Conservation (phyloP, 2,888 invertebrate genomes). For the Yponomeuta sedellus region DNA sequence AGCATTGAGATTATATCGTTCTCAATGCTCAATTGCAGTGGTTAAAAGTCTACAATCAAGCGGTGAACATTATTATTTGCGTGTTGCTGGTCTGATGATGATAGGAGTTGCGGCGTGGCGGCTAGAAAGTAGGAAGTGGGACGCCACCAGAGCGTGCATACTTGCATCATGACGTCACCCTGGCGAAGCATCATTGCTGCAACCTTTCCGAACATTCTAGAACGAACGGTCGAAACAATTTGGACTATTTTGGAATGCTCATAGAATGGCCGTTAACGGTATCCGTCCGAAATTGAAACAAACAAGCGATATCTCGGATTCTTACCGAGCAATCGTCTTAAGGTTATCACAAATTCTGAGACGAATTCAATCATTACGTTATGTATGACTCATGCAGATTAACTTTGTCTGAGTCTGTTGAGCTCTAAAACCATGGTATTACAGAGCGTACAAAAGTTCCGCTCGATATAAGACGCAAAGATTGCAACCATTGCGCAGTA, state of each 20-base stretch:
- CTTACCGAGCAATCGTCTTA: not conserved
- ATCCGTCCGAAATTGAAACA: not conserved
- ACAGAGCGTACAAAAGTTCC: too few species aligned
- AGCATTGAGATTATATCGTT: not conserved
- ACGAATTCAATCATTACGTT: not conserved
- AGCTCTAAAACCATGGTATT: not conserved
- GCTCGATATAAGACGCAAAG: too few species aligned
- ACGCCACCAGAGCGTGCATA: slow-evolving; percentile 27
- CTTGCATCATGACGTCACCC: slow-evolving; percentile 8
- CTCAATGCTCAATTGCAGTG: not conserved
- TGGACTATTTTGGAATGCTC: not conserved
- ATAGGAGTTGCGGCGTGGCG: slow-evolving; percentile 30
- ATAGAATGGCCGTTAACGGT: not conserved
- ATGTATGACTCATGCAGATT: slow-evolving; percentile 4
- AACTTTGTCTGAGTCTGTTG: slow-evolving; percentile 10
- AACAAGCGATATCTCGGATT: not conserved
- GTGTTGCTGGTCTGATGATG: slow-evolving; percentile 29
- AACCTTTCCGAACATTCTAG: not conserved
- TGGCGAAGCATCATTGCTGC: slow-evolving; percentile 3
- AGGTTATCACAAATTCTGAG: not conserved
- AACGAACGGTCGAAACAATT: not conserved
- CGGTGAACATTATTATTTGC: slow-evolving; percentile 26
- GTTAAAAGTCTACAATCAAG: slow-evolving; percentile 18
- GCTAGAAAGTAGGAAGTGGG: slow-evolving; percentile 42
- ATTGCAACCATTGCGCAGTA: too few species aligned